A percentile compares a stretch with the other conserved stretches of the same genome.
Conservation (phyloP, 2,113 vertebrate genomes). For the Oceanodroma tethys region DNA sequence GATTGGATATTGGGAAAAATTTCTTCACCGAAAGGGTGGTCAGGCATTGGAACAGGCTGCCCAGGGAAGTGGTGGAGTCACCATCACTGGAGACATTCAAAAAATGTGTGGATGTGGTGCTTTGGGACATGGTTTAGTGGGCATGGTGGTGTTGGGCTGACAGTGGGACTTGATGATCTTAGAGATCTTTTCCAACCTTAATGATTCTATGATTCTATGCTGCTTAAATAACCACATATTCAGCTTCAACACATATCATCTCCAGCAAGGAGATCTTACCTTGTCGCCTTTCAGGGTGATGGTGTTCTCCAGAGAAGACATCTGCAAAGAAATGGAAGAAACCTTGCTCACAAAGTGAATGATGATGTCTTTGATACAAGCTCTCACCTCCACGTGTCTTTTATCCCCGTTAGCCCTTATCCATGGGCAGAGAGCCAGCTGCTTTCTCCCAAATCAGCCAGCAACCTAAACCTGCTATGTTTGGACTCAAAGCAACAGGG, state of each 20-base stretch:
- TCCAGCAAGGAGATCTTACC: constrained; percentile 56
- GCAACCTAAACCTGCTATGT: not conserved
- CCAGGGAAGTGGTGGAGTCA: too few species aligned
- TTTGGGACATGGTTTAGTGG: too few species aligned
- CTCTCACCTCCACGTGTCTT: not conserved
- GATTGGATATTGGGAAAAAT: too few species aligned
- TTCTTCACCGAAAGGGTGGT: too few species aligned
- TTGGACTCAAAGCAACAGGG: not conserved
- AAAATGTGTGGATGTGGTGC: too few species aligned
- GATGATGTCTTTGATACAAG: not conserved
- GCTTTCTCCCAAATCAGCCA: not conserved
- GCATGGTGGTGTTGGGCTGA: too few species aligned
- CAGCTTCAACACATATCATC: not conserved
- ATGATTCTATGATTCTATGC: too few species aligned
- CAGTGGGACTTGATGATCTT: too few species aligned
- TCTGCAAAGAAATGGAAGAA: not conserved
- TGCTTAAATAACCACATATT: not conserved
- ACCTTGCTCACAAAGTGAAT: not conserved
- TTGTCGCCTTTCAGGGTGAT: constrained; percentile 76
- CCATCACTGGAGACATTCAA: too few species aligned
- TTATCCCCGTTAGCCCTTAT: not conserved
- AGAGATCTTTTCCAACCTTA: too few species aligned
- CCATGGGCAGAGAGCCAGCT: not conserved
- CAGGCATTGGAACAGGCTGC: too few species aligned
- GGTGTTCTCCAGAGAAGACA: constrained; percentile 64